Conservation (phyloP, 2,888 invertebrate genomes). For the Ormyrus labotus region DNA sequence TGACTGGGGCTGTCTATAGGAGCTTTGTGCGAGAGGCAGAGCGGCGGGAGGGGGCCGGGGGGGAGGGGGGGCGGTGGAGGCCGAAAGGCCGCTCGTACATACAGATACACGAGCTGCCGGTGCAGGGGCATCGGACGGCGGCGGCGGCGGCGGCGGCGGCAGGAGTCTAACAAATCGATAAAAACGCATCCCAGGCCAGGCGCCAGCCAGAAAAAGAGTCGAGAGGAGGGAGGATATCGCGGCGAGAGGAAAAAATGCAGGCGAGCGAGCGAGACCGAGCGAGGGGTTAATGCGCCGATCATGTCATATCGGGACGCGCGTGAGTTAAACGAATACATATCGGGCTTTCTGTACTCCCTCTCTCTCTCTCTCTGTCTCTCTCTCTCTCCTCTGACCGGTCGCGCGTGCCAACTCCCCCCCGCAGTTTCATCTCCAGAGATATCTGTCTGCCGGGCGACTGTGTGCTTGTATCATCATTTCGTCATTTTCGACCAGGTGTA, state of each 20-base stretch:
- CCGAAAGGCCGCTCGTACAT: constrained; percentile 60
- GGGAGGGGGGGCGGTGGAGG: constrained; percentile 26
- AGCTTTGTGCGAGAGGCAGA: constrained; percentile 43
- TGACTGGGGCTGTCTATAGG: constrained; percentile 57
- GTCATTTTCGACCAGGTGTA: constrained; percentile 47
- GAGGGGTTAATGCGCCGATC: constrained; percentile 75
- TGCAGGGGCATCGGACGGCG: constrained; percentile 66
- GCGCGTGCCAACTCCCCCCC: not conserved
- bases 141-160: constrained; percentile 55
- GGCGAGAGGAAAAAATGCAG: constrained; percentile 69
- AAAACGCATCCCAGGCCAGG: constrained; percentile 76
- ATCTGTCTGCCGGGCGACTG: constrained; percentile 1
- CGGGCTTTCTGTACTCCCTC: constrained; percentile 38
- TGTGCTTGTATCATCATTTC: constrained; percentile 51
- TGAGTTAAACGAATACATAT: constrained; percentile 71
- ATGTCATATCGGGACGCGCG: constrained; percentile 73
- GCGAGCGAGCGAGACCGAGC: constrained; percentile 56
- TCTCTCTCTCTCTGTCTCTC: too few species aligned
- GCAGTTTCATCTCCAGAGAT: constrained; percentile 29
- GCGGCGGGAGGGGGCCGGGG: constrained; percentile 24
- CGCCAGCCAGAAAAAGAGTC: constrained; percentile 70
- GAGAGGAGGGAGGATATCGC: constrained; percentile 61
- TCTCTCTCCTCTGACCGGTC: constrained; percentile 26
- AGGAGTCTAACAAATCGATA: constrained; percentile 75
- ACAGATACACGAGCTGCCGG: constrained; percentile 60